Base-by-base conservation (phyloP, 1,140 invertebrate genomes). In the Antheraea mylitta region DNA sequence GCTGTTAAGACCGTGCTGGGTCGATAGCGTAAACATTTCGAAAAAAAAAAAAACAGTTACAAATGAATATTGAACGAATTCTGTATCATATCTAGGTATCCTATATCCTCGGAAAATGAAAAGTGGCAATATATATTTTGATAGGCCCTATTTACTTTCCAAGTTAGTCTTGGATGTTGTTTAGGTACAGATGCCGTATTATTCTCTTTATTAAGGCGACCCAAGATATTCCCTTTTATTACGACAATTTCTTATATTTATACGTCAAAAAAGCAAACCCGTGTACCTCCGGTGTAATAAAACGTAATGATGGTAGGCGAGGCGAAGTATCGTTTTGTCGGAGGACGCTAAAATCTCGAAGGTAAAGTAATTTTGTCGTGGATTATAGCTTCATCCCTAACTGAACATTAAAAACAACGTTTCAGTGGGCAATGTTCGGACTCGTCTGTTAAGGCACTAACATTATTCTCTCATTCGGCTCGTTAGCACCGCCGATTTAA, bases 221-320 rank as follows among this genome's bases (percentile, higher is more conserved):
- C 70, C 67, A 67, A 71, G 73, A 67, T 74, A 74, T 70, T 64
- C 60, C 36, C 67, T 72, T 75, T 75, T 78, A 71, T 75, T 71
- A 75, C 73, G 37, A 69, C 73, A 74, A 75, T 75, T 69, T 72
- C 71, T 78, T 74, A 72, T 75, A 81, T 77, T 78, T 81, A 74
- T 78, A 73, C 70, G 71, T 72, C 76, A 80, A 85, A 85, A 85
- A 85, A 83, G 78, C 79, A 81, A 83, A 85, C 72, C 64, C 77
- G 67, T 85, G 83, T 86, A 83, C 67, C 76, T 76, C 75, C 70
- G 69, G 60, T 67, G 75, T 82, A 84, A 82, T 86, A 88, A 88
- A 86, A 85, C 64, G 74, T 83, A 86, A 86, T 83, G 81, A 74
- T 75, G 73, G 72, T 71, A 75, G 72, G 78, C 68, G 70, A 74